Percentiles rank a stretch among this genome's conserved stretches.
phyloP scores from a whole-genome alignment of 1,140 invertebrate species.

The Diploscapter pachys region DNA sequence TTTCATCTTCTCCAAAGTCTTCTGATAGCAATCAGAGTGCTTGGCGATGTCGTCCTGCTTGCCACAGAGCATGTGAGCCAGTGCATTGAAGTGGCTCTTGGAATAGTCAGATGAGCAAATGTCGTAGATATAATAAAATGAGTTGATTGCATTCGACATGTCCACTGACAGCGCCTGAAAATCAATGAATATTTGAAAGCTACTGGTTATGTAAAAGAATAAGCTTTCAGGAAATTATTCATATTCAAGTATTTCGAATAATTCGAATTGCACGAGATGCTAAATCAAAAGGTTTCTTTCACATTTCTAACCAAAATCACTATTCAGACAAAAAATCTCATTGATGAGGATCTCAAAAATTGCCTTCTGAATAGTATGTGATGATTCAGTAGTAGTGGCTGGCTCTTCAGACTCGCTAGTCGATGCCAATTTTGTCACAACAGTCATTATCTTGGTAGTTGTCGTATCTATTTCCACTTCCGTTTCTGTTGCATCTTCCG shows the following conservation, averaged over 20 bases:
- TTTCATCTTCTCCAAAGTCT: constrained; percentile 31
- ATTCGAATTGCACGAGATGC: neutral
- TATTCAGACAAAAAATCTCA: no score
- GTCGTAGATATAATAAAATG: constrained; percentile 29
- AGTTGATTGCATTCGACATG: constrained; percentile 24
- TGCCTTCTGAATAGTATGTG: no score
- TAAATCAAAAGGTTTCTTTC: neutral
- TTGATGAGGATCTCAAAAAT: no score
- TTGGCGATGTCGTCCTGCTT: constrained; percentile 35
- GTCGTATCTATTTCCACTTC: no score
- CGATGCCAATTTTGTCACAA: constrained; percentile 1
- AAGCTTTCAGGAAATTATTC: no score
- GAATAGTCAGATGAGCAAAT: constrained; percentile 27
- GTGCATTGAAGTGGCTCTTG: constrained; percentile 1
- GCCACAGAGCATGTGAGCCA: constrained; percentile 10
- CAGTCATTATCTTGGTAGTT: neutral
- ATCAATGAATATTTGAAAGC: neutral
- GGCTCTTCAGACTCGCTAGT: constrained; percentile 21
- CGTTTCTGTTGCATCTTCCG: no score
- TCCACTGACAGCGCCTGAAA: constrained; percentile 8
- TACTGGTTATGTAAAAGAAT: neutral
- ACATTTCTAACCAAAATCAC: neutral
- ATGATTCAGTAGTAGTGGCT: no score
- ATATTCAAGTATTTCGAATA: no score
- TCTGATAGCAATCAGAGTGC: constrained; percentile 36